phyloP scores from a whole-genome alignment of 2,888 invertebrate genomes.

The Eupithecia exiguata region DNA sequence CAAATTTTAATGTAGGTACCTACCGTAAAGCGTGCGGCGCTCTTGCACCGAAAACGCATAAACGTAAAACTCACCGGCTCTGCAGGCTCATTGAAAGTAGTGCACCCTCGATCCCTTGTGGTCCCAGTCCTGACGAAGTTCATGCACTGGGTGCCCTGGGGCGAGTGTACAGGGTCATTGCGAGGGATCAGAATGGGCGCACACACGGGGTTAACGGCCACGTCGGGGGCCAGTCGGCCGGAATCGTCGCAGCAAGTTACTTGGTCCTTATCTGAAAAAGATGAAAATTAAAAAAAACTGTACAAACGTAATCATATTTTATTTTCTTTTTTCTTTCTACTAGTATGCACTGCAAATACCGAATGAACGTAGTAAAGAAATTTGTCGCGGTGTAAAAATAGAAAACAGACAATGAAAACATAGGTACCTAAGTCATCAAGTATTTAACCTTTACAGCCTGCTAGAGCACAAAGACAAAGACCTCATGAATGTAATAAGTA shows the following conservation, averaged over 20 bases:
- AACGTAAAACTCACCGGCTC: slow-evolving; percentile 86
- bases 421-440: background rate
- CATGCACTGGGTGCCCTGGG: slow-evolving; percentile 85
- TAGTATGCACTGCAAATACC: background rate
- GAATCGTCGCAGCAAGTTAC: slow-evolving; percentile 71
- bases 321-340: background rate
- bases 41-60: too few relatives aligned
- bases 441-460: background rate
- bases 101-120: slow-evolving; percentile 87
- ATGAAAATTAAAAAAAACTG: background rate
- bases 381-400: background rate
- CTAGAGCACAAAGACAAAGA: background rate
- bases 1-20: too few relatives aligned
- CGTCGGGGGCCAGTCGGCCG: slow-evolving; percentile 63
- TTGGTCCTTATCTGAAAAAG: slow-evolving; percentile 61
- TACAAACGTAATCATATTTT: background rate
- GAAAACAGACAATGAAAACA: background rate
- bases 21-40: too few relatives aligned
- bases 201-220: slow-evolving; percentile 64
- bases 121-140: slow-evolving; percentile 89
- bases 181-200: slow-evolving; percentile 71
- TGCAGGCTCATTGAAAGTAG: slow-evolving; percentile 85
- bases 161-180: slow-evolving; percentile 73
- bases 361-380: background rate
- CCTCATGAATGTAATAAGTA: background rate